Conservation (phyloP, 2,888 invertebrate species). For the Shargacucullia verbasci region DNA sequence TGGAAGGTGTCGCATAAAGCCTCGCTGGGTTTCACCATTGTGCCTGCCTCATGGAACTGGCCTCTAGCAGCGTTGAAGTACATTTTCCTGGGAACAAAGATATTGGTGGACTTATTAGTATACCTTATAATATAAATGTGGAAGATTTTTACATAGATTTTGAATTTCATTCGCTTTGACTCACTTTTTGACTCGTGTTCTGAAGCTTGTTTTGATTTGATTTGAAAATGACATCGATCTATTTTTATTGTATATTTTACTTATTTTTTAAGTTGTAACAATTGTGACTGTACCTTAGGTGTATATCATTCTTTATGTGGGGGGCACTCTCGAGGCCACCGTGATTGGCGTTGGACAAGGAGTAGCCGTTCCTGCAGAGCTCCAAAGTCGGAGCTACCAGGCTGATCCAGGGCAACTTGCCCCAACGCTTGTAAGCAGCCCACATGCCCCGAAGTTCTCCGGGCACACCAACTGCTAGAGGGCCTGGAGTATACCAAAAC, state of each 20-base stretch:
- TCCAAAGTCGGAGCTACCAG: constrained; percentile 90
- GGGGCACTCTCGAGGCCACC: constrained; percentile 84
- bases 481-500: constrained; percentile 78
- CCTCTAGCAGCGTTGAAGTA: constrained; percentile 88
- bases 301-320: constrained; percentile 83
- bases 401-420: constrained; percentile 92
- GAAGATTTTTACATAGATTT: too few species aligned
- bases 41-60: constrained; percentile 88
- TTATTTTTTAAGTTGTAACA: too few species aligned
- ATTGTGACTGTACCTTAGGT: constrained; percentile 79
- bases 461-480: constrained; percentile 93
- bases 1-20: constrained; percentile 92
- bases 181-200: too few species aligned
- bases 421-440: constrained; percentile 92
- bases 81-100: constrained; percentile 85
- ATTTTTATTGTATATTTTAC: too few species aligned
- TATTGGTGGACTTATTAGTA: constrained; percentile 5
- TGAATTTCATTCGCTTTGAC: too few species aligned
- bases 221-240: too few species aligned
- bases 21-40: constrained; percentile 89
- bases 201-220: too few species aligned
- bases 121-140: background rate
- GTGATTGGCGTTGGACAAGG: constrained; percentile 89
- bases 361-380: constrained; percentile 91
- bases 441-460: constrained; percentile 95